Conservation (phyloP, 1,140 invertebrate species). For the Reticulitermes speratus region DNA sequence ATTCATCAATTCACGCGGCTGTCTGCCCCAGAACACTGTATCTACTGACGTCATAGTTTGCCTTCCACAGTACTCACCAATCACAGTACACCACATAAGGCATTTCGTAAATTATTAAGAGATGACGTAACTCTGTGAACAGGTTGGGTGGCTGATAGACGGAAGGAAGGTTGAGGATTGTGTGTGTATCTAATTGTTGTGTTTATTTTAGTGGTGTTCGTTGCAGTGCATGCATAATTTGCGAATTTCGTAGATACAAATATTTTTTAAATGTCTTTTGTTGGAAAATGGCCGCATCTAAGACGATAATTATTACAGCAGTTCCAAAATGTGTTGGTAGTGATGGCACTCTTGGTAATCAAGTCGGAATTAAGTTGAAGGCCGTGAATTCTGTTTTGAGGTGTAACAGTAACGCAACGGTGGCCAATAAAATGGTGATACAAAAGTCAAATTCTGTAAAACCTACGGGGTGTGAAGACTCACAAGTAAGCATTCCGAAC, state of each 20-base stretch:
- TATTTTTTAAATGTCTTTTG: background rate
- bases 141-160: background rate
- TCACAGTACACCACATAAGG: background rate
- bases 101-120: background rate
- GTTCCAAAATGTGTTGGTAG: background rate
- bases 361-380: slow-evolving; percentile 1
- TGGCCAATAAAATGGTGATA: background rate
- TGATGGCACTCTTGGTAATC: background rate
- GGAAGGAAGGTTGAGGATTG: background rate
- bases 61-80: background rate
- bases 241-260: background rate
- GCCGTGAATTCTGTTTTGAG: background rate
- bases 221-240: background rate
- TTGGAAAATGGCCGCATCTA: slow-evolving; percentile 24
- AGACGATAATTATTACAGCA: slow-evolving; percentile 27
- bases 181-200: background rate
- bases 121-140: background rate
- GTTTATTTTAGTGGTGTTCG: background rate
- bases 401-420: background rate
- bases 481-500: slow-evolving; percentile 42
- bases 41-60: background rate
- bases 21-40: no score
- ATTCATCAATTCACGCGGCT: no score
- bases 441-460: background rate
- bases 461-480: background rate